Base-by-base conservation (phyloP, 2,888 invertebrate species). In the Cheilosia urbana region DNA sequence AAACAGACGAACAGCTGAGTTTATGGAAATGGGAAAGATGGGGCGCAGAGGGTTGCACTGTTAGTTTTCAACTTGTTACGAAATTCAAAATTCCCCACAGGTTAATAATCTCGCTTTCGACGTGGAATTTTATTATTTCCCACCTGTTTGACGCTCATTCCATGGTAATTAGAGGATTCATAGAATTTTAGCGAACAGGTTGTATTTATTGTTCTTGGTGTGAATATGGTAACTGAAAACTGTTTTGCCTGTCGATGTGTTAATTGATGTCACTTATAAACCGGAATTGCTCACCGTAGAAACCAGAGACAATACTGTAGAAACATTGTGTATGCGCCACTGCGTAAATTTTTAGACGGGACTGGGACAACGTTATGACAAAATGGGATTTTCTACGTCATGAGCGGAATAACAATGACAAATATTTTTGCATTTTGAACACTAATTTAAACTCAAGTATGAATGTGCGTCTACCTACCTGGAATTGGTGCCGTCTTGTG, bases 1-100 rank as follows among this genome's bases (percentile, higher is more conserved):
- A 45, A 55, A 17, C 24, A 45, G 37, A 13, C 30, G 21, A 55
- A 9, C 40, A 60, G 51, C 21, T 17, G 30, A 24, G 55, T 7
- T 15, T 17, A 40, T 2, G 53, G 9, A 30, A 42, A 17, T n/a
- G 53, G 17, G 45, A 30, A 11, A 30, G 11, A 13, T 13, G 5
- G 4, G 17, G 4, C 40, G 42, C 34, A 37, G 13, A 11, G 37
- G 4, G 11, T 34, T 69, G 37, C 45, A 13, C 21, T 37, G 71
- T 60, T 27, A 49, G 19, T 60, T 71, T 71, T 37, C 49, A 37
- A 49, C 15, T 37, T 49, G 24, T 58, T 49, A 68, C 9, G 68
- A 68, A 68, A 68, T 71, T 49, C 40, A 21, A 49, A 58, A 60
- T 49, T 60, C 21, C 37, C 47, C 11, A 9, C 40, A 53, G 60